phyloP scores from a whole-genome alignment of 1,140 invertebrate genomes.

The Zaprionus davidi region DNA sequence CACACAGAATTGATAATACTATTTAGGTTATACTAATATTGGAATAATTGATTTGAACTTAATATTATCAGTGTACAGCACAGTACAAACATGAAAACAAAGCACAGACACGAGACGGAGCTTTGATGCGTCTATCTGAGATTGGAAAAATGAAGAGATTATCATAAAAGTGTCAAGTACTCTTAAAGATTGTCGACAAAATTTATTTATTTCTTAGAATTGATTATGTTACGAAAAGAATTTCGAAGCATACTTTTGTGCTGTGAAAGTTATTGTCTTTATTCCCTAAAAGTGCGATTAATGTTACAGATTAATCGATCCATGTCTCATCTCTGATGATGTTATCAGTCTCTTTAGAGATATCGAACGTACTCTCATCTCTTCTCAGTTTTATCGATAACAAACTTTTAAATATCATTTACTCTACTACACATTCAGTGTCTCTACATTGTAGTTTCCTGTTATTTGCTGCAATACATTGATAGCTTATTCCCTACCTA shows the following conservation, averaged over 20 bases:
- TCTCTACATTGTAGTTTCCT: background rate
- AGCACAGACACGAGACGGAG: background rate
- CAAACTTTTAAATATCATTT: background rate
- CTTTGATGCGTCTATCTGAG: background rate
- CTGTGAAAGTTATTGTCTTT: background rate
- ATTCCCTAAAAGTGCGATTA: background rate
- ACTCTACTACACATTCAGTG: background rate
- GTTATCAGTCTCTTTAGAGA: background rate
- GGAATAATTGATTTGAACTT: conserved; percentile 28
- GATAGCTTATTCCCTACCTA: background rate
- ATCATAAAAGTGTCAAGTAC: conserved; percentile 2
- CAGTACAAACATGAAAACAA: conserved; percentile 9
- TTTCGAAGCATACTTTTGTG: conserved; percentile 16
- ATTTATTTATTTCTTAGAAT: background rate
- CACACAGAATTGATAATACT: conserved; percentile 33
- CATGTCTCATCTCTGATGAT: background rate
- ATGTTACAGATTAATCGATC: background rate
- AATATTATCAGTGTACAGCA: background rate
- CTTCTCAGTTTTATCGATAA: background rate
- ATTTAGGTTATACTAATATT: conserved; percentile 48
- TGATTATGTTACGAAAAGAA: background rate
- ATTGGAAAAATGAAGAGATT: background rate
- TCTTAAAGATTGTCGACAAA: background rate
- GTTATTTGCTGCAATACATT: background rate
- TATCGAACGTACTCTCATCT: too few species aligned